Conservation (phyloP, 2,888 invertebrate species). For the Deilephila porcellus region DNA sequence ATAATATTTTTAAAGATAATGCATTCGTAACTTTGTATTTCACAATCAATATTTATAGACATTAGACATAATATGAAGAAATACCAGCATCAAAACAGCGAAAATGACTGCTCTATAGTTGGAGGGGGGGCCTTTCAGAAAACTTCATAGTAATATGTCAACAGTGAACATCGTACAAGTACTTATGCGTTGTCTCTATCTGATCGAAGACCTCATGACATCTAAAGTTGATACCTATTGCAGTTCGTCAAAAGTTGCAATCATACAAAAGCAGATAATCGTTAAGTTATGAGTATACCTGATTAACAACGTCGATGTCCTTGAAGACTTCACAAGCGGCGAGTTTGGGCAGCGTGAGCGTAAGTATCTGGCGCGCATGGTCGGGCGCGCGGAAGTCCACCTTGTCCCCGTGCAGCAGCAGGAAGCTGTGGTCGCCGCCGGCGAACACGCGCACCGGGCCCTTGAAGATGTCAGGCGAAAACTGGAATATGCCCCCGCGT, state of each 20-base stretch:
- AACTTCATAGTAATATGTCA: too few species aligned
- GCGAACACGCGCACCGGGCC: slow-evolving; percentile 87
- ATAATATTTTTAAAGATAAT: too few species aligned
- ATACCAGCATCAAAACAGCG: too few species aligned
- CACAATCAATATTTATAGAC: too few species aligned
- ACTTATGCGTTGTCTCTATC: too few species aligned
- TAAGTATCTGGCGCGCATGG: slow-evolving; percentile 87
- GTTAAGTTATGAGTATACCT: slow-evolving; percentile 51
- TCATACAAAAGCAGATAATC: not conserved
- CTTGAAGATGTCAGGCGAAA: slow-evolving; percentile 63
- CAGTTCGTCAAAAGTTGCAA: not conserved
- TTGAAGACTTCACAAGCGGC: slow-evolving; percentile 85
- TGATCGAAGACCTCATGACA: too few species aligned
- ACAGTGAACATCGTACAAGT: too few species aligned
- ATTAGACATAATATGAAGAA: too few species aligned
- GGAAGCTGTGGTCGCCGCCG: slow-evolving; percentile 96
- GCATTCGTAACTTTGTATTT: too few species aligned
- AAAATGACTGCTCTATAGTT: too few species aligned
- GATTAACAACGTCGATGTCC: slow-evolving; percentile 87
- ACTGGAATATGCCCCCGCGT: slow-evolving; percentile 55
- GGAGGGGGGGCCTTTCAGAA: too few species aligned
- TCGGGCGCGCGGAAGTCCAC: slow-evolving; percentile 87
- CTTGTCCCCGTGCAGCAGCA: slow-evolving; percentile 83
- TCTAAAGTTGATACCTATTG: too few species aligned
- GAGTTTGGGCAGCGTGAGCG: slow-evolving; percentile 85